A percentile compares a stretch with the other conserved stretches of the same genome.
phyloP scores from a whole-genome alignment of 2,113 vertebrate genomes.

The Xiphophorus hellerii region DNA sequence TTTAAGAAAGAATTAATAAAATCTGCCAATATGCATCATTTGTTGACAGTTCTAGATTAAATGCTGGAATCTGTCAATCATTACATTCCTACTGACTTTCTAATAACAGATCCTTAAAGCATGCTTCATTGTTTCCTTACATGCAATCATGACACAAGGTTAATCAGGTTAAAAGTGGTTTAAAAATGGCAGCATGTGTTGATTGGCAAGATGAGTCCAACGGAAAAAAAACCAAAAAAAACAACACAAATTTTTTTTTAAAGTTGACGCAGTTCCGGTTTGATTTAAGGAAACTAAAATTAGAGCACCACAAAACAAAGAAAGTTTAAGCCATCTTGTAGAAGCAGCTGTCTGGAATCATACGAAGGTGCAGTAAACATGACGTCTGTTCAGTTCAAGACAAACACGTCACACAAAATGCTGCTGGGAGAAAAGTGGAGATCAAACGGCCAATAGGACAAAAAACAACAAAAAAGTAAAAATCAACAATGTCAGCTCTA shows the following conservation, averaged over 20 bases:
- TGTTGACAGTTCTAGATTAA: conserved; percentile 4
- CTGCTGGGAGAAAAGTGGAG: background rate
- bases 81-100: conserved; percentile 1
- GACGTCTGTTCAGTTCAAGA: background rate
- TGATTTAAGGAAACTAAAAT: conserved; percentile 65
- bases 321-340: conserved; percentile 65
- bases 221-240: conserved; percentile 30
- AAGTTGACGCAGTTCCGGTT: conserved; percentile 37
- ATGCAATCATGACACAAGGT: conserved; percentile 68
- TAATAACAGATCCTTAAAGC: conserved; percentile 21
- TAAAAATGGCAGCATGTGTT: conserved; percentile 68
- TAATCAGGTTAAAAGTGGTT: conserved; percentile 50
- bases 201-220: conserved; percentile 78
- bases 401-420: conserved; percentile 24
- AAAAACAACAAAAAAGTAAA: background rate
- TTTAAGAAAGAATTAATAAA: background rate
- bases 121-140: conserved; percentile 55
- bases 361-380: conserved; percentile 10
- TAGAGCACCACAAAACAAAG: conserved; percentile 55
- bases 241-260: background rate
- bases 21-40: background rate
- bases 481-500: background rate
- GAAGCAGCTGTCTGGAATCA: conserved; percentile 64
- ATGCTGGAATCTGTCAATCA: conserved; percentile 1
- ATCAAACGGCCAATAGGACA: background rate